Percentiles rank a stretch among this genome's conserved stretches.
Evolutionary conservation across 2,113 vertebrate genomes (phyloP).

Genomic region (Anguilla rostrata): DNA sequence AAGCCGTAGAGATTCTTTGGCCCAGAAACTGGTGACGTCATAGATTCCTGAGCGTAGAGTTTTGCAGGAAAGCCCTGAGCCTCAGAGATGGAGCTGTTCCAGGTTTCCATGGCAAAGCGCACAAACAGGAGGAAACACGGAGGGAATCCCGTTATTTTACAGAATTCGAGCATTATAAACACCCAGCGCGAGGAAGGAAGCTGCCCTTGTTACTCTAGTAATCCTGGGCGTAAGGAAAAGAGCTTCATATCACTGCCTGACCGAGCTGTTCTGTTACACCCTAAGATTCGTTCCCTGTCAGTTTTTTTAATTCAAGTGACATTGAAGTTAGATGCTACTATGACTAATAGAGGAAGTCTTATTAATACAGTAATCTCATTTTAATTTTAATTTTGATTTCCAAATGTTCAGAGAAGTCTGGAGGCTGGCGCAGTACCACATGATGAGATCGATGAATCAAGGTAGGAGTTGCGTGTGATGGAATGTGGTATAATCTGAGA

Average conservation of each 20-base stretch:
- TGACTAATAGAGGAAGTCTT: slow-evolving; percentile 36
- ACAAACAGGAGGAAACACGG: slow-evolving; percentile 99
- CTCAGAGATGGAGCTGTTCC: slow-evolving; percentile 92
- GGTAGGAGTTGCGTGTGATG: slow-evolving; percentile 78
- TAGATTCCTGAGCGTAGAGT: slow-evolving; percentile 98
- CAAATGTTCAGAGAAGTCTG: slow-evolving; percentile 92
- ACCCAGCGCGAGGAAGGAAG: slow-evolving; percentile 96
- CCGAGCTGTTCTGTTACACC: slow-evolving; percentile 63
- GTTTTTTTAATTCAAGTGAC: not conserved
- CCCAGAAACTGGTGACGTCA: slow-evolving; percentile 89
- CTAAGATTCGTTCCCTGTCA: slow-evolving; percentile 52
- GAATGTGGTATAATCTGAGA: slow-evolving; percentile 72
- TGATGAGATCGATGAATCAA: slow-evolving; percentile 96
- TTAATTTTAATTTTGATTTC: slow-evolving; percentile 43
- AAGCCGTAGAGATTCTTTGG: slow-evolving; percentile 92
- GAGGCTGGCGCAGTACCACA: slow-evolving; percentile 86
- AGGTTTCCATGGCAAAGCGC: slow-evolving; percentile 97
- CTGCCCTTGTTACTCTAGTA: slow-evolving; percentile 85
- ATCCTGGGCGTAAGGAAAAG: slow-evolving; percentile 76
- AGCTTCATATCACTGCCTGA: slow-evolving; percentile 72
- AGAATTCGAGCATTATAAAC: slow-evolving; percentile 99
- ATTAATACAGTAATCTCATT: slow-evolving; percentile 22
- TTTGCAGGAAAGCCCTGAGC: slow-evolving; percentile 99
- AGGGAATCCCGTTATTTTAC: slow-evolving; percentile 99
- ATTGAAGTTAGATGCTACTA: slow-evolving; percentile 30